Evolutionary conservation across 2,888 invertebrate genomes (phyloP), one percentile per base, ranked within the genome.

Genomic region (Limenitis camilla): DNA sequence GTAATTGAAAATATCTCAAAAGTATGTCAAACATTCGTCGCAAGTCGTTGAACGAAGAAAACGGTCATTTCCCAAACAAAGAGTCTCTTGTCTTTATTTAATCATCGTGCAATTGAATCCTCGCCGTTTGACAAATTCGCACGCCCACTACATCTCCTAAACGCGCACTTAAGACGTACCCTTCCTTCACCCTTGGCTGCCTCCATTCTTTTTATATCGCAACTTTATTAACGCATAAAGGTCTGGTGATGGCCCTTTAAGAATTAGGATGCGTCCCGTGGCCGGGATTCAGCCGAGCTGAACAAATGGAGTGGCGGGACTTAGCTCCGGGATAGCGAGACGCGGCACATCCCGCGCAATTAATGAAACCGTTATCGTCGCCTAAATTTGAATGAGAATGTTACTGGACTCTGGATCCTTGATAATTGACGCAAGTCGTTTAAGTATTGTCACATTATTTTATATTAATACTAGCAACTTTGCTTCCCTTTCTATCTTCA

Each of bases 181-280:
- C 86, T 82, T 81, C 71, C 81, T 81, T 78, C 81, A 83, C 85
- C 87, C 87, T 86, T 75, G 84, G 85, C 83, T 85, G 85, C 82
- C 77, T 83, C 69, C 72, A 73, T 84, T 84, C 85, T 86, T 87
- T 85, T 87, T 86, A 87, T 86, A 86, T 86, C 80, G 82, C 84
- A 85, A 85, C 85, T 87, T 87, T 87, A 87, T 87, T 87, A 87
- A 86, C 87, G 86, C 77, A 86, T 87, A 87, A 87, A 87, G 86
- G 86, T 83, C 84, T 83, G 70, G 71, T 80, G 86, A 87, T 87
- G 84, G 85, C 79, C 85, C 83, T 80, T 84, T 81, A 85, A 84
- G 86, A 85, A 85, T 86, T 85, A 85, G 84, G 83, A 85, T 79
- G 79, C 83, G 84, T 77, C 83, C 82, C 81, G 76, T 68, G 71